These are phyloP conservation scores for Artemia sp. DNA, from an alignment of 2,888 invertebrate genomes.

Conservation along the genomic window DNA sequence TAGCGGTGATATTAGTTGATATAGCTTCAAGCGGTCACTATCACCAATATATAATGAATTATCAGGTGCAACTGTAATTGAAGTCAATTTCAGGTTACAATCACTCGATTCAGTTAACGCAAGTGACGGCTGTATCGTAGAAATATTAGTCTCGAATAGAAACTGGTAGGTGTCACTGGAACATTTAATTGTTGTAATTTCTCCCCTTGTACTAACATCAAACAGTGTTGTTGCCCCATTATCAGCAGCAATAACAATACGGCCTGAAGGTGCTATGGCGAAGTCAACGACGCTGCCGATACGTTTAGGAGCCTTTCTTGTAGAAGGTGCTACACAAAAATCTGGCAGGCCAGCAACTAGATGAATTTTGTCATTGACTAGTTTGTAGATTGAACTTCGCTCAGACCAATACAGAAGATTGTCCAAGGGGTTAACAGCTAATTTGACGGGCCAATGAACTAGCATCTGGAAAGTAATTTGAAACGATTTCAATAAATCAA, in stretches of 20 bases:
- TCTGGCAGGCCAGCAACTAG: constrained; percentile 57
- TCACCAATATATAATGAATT: constrained; percentile 92
- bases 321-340: not conserved
- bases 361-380: constrained; percentile 37
- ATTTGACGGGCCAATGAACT: constrained; percentile 92
- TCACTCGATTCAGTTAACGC: constrained; percentile 32
- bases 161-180: constrained; percentile 26
- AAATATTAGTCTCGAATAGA: constrained; percentile 34
- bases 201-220: constrained; percentile 24
- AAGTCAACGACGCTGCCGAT: constrained; percentile 17
- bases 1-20: constrained; percentile 67
- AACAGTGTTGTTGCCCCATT: constrained; percentile 25
- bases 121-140: not conserved
- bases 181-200: constrained; percentile 25
- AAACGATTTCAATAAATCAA: constrained; percentile 20
- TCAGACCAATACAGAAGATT: constrained; percentile 89
- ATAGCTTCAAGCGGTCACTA: constrained; percentile 54
- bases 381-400: constrained; percentile 49
- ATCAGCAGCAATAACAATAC: constrained; percentile 19
- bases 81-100: constrained; percentile 33
- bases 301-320: not conserved
- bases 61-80: constrained; percentile 81
- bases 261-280: constrained; percentile 19
- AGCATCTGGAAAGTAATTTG: constrained; percentile 45
- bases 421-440: constrained; percentile 82